Evolutionary conservation across 2,113 vertebrate species (phyloP).

Genomic region (Saccopteryx bilineata): DNA sequence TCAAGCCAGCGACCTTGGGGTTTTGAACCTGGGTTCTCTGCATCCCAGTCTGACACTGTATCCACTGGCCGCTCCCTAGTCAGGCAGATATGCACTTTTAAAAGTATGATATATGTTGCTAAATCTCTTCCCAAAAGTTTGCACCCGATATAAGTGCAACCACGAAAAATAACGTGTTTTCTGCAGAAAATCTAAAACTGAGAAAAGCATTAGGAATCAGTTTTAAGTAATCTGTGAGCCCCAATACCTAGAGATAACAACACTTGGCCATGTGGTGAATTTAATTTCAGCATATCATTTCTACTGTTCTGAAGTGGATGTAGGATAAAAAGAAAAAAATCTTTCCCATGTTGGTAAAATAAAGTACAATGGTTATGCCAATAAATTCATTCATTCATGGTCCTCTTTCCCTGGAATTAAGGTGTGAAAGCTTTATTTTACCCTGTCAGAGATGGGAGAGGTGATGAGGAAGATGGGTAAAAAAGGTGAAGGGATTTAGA

Average conservation of each 20-base stretch:
- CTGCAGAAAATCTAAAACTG: not conserved
- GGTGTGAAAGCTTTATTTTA: not conserved
- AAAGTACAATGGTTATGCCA: not conserved
- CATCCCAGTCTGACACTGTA: too few relatives aligned
- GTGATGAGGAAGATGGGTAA: too few relatives aligned
- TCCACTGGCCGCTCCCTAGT: too few relatives aligned
- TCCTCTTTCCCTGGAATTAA: not conserved
- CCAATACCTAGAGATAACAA: not conserved
- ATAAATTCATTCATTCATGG: not conserved
- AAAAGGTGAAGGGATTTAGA: not conserved
- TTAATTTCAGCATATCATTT: conserved; percentile 32
- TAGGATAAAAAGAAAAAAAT: not conserved
- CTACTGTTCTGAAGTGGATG: not conserved
- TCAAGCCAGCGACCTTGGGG: too few relatives aligned
- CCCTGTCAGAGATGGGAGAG: not conserved
- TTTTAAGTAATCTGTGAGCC: not conserved
- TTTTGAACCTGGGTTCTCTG: too few relatives aligned
- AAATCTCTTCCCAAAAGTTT: not conserved
- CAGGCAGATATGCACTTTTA: not conserved
- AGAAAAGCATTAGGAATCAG: not conserved
- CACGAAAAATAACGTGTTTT: not conserved
- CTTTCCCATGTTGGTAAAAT: not conserved
- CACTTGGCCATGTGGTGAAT: not conserved
- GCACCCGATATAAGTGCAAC: not conserved
- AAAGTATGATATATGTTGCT: not conserved